phyloP scores from a whole-genome alignment of 2,113 vertebrate genomes.

The Cygnus buccinator region DNA sequence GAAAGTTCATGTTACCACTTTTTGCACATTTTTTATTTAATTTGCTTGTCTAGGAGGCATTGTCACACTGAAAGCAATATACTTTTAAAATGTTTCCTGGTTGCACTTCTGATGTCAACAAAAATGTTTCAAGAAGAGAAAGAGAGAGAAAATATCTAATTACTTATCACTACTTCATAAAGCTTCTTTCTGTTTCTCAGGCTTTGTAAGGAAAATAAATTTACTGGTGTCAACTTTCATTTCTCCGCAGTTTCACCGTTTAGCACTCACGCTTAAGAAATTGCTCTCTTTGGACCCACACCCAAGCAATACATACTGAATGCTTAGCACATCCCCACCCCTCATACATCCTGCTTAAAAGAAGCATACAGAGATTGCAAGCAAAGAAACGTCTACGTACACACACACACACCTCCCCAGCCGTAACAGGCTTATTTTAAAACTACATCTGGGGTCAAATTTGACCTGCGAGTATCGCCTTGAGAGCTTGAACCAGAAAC shows the following conservation, averaged over 20 bases:
- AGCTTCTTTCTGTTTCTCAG: neutral
- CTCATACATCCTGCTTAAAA: neutral
- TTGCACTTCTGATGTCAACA: neutral
- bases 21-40: neutral
- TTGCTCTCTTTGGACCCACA: neutral
- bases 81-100: neutral
- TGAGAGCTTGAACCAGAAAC: slow-evolving; percentile 27
- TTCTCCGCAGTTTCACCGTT: neutral
- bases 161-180: neutral
- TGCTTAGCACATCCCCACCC: neutral
- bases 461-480: neutral
- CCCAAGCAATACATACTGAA: neutral
- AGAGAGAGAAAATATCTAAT: neutral
- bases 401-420: neutral
- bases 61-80: neutral
- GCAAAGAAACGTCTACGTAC: neutral
- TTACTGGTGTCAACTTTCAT: neutral
- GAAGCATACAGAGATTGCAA: neutral
- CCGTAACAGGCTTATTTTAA: neutral
- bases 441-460: neutral
- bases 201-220: neutral
- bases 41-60: neutral
- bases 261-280: neutral
- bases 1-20: neutral
- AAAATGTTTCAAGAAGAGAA: neutral